phyloP scores from a whole-genome alignment of 2,888 invertebrate genomes.

The Smittia sp. region DNA sequence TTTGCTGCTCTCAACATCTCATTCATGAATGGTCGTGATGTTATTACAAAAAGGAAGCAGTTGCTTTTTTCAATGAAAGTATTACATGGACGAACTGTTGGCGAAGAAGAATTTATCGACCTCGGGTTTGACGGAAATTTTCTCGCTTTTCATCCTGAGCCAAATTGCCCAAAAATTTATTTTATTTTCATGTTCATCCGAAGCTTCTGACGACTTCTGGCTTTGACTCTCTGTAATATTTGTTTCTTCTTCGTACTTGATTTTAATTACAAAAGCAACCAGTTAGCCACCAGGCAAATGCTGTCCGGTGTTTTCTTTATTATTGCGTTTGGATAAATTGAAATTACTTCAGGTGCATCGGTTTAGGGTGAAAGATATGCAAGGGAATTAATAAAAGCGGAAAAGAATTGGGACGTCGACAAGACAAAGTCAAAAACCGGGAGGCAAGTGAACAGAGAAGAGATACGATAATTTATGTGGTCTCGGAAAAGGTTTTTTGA shows the following conservation, averaged over 20 bases:
- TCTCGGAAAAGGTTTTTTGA: constrained; percentile 26
- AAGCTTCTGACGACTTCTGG: too few species aligned
- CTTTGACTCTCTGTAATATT: background rate
- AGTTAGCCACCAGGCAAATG: constrained; percentile 13
- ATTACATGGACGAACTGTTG: too few species aligned
- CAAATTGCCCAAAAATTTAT: too few species aligned
- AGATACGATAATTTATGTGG: constrained; percentile 21
- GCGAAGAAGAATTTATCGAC: too few species aligned
- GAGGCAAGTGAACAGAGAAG: background rate
- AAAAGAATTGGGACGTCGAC: too few species aligned
- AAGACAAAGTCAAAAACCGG: background rate
- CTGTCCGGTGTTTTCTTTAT: background rate
- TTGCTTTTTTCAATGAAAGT: too few species aligned
- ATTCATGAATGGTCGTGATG: background rate
- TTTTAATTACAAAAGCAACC: background rate
- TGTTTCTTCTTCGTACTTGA: background rate
- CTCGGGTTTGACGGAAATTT: too few species aligned
- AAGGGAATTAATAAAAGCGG: background rate
- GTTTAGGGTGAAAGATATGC: background rate
- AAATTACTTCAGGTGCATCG: constrained; percentile 29
- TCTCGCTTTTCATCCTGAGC: too few species aligned
- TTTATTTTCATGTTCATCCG: too few species aligned
- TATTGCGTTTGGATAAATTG: constrained; percentile 1
- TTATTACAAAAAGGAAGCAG: background rate
- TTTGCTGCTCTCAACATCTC: background rate